Percentiles rank a stretch among this genome's conserved stretches.
phyloP scores from a whole-genome alignment of 2,888 invertebrate genomes.

The Chloroclysta siterata region DNA sequence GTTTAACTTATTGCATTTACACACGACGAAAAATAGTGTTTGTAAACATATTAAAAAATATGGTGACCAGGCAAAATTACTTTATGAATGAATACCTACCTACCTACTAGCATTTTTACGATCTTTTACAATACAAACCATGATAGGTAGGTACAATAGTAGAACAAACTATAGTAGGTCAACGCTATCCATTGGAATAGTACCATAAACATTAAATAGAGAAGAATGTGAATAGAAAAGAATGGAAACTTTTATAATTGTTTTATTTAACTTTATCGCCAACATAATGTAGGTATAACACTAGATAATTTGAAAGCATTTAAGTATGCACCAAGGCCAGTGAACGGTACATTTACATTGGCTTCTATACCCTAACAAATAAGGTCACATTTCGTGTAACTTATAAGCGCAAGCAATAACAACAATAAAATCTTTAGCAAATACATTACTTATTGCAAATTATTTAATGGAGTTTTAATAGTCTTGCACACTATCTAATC shows the following conservation, averaged over 20 bases:
- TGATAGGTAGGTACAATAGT: no score
- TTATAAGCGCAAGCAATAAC: neutral
- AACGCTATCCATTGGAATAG: no score
- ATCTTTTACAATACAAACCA: no score
- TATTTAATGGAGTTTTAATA: neutral
- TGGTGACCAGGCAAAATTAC: no score
- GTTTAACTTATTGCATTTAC: no score
- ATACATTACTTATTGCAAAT: neutral
- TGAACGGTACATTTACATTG: neutral
- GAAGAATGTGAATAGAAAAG: neutral
- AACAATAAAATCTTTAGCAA: neutral
- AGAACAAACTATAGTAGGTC: no score
- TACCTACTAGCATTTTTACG: no score
- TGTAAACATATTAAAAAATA: no score
- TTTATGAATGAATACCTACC: no score
- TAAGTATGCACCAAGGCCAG: slow-evolving; percentile 3
- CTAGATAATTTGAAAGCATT: neutral
- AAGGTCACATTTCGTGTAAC: neutral
- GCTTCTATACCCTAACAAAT: neutral
- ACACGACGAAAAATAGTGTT: no score
- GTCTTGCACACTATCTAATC: neutral
- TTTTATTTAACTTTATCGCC: neutral
- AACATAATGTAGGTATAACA: neutral
- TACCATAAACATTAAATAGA: no score
- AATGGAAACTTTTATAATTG: neutral